Percentiles rank a stretch among this genome's conserved stretches.
Conservation (phyloP, 2,113 vertebrate species). For the Trichechus manatus region DNA sequence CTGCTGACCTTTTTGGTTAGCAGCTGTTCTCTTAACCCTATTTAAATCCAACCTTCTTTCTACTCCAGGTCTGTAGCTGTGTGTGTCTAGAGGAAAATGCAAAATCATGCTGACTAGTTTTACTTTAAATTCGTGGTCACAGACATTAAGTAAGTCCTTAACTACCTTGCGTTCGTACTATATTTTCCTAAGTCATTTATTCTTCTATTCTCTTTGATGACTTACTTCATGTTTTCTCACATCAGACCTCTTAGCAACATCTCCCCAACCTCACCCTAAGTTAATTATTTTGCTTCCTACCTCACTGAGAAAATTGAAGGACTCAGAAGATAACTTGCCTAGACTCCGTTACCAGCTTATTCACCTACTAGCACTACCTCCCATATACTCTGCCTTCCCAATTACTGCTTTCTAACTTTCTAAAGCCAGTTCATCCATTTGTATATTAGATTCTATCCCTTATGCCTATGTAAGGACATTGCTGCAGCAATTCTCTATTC, state of each 20-base stretch:
- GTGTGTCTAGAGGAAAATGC: conserved; percentile 23
- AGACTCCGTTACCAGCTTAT: background rate
- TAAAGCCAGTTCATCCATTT: background rate
- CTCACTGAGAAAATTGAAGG: conserved; percentile 41
- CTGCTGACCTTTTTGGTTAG: background rate
- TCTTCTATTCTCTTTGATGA: conserved; percentile 14
- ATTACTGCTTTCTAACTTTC: background rate
- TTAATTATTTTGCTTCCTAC: conserved; percentile 31
- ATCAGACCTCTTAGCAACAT: background rate
- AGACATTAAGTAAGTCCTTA: conserved; percentile 1
- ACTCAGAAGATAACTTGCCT: conserved; percentile 3
- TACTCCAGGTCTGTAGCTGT: background rate
- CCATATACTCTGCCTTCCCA: background rate
- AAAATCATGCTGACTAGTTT: conserved; percentile 41
- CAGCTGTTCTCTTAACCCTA: background rate
- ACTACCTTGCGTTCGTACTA: background rate
- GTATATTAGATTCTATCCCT: conserved; percentile 7
- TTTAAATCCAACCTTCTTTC: conserved; percentile 15
- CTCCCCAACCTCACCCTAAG: background rate
- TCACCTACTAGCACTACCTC: background rate
- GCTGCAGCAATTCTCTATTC: background rate
- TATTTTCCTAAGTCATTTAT: conserved; percentile 20
- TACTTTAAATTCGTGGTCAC: conserved; percentile 44
- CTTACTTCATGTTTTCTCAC: conserved; percentile 49
- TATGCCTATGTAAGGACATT: background rate